Percentiles rank a stretch among this genome's conserved stretches.
phyloP scores from a whole-genome alignment of 2,888 invertebrate species.

The Eristalinus aeneus region DNA sequence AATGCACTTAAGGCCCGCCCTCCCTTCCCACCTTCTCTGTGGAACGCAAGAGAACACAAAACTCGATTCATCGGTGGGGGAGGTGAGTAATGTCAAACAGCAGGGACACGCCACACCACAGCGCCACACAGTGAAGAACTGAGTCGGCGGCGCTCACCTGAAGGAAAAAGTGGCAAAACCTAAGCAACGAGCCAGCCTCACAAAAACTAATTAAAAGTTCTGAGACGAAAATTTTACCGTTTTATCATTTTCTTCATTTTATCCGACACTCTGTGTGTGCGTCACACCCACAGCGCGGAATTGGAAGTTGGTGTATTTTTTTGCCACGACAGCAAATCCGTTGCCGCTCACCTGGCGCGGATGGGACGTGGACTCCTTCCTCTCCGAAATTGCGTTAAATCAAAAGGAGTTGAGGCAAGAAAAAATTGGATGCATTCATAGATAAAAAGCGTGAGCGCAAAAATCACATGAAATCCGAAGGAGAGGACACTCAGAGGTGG shows the following conservation, averaged over 20 bases:
- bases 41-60: conserved; percentile 19
- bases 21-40: conserved; percentile 15
- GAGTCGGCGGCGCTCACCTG: conserved; percentile 25
- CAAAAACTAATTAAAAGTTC: conserved; percentile 81
- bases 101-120: conserved; percentile 1
- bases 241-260: conserved; percentile 68
- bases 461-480: conserved; percentile 56
- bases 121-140: not conserved
- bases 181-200: conserved; percentile 66
- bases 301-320: conserved; percentile 11
- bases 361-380: conserved; percentile 22
- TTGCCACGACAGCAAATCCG: conserved; percentile 68
- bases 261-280: conserved; percentile 26
- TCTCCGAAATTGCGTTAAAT: conserved; percentile 67
- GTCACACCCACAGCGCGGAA: not conserved
- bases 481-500: not conserved
- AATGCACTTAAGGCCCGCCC: conserved; percentile 40
- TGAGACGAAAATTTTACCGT: conserved; percentile 78
- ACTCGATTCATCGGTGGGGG: conserved; percentile 33
- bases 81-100: conserved; percentile 20
- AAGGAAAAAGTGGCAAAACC: conserved; percentile 50
- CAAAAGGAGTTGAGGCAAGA: conserved; percentile 47
- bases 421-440: conserved; percentile 52
- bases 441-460: conserved; percentile 43
- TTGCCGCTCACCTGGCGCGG: not conserved